Base-by-base conservation (phyloP, 2,113 vertebrate genomes). In the Odocoileus virginianus region DNA sequence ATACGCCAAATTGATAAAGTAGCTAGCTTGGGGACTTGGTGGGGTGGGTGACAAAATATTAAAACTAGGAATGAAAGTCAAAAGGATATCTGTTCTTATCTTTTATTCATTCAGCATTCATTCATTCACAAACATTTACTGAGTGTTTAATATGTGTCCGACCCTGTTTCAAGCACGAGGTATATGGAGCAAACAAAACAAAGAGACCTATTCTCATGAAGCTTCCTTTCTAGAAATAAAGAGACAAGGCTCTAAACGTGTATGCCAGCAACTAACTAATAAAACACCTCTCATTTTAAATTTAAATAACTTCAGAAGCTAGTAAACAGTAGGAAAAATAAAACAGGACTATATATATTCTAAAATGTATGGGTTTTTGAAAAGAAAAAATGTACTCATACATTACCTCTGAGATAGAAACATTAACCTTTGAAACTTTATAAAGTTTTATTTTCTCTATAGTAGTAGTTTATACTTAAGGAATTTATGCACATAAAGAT, bases 231-330 rank as follows among this genome's bases (percentile, higher is more conserved):
- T 76, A 40, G 30, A 87, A 52, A 57, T 11, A 16, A 15, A 95
- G 15, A 92, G 12, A 57, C 4, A 71, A 78, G 25, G 23, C 19
- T 85, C 52, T 64, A 76, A 57, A 71, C 5, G 91, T 16, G 27
- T 27, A 89, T 55, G 61, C 28, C 30, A 96, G 12, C 74, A 94
- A 89, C 78, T 33, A 90, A 87, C 52, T 43, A 76, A 27, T 15
- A 87, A 91, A 86, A 54, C 12, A 36, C 10, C 64, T 93, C 45
- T 50, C 36, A 95, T 89, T 89, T 81, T 89, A 61, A 83, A 91
- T 86, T 81, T 87, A 86, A 95, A 36, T 86, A 84, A 79, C 54
- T 94, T 87, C 13, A 93, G 43, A 94, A 94, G 95, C 85, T 61
- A 87, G 40, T 93, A 60, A 95, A 58, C 67, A 52, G 23, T 84